These are phyloP conservation scores for Pelusios castaneus DNA, from an alignment of 2,113 vertebrate genomes.

Conservation along the genomic window DNA sequence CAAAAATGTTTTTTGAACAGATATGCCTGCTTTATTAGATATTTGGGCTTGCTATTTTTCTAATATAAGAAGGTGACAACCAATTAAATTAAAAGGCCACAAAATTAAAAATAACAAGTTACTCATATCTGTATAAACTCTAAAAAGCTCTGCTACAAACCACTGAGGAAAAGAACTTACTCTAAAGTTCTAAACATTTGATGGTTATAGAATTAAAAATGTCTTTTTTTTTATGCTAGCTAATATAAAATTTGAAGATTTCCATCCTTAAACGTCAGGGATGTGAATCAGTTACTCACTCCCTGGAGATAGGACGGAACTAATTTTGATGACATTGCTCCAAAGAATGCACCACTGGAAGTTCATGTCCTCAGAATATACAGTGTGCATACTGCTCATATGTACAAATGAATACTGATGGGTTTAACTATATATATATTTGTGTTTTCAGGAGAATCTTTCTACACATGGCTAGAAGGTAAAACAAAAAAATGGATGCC, in stretches of 20 bases:
- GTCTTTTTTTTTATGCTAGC: background rate
- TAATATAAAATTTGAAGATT: background rate
- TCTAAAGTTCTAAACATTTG: background rate
- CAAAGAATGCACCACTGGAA: background rate
- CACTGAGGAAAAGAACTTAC: background rate
- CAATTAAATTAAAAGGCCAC: background rate
- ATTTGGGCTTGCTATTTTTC: background rate
- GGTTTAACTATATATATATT: conserved; percentile 41
- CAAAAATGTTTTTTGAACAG: background rate
- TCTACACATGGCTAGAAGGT: conserved; percentile 98
- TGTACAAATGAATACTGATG: background rate
- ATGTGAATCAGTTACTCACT: background rate
- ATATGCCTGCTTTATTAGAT: background rate
- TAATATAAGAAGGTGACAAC: too few species aligned
- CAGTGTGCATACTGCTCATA: background rate
- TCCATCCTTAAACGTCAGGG: background rate
- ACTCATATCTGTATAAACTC: background rate
- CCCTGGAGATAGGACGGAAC: background rate
- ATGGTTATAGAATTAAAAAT: background rate
- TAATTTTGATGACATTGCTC: background rate
- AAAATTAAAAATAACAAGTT: background rate
- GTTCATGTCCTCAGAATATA: background rate
- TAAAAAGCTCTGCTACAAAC: background rate
- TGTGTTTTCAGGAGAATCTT: conserved; percentile 86
- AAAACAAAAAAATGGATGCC: conserved; percentile 39